Conservation (phyloP, 2,113 vertebrate species). For the Nothobranchius kuhntae region DNA sequence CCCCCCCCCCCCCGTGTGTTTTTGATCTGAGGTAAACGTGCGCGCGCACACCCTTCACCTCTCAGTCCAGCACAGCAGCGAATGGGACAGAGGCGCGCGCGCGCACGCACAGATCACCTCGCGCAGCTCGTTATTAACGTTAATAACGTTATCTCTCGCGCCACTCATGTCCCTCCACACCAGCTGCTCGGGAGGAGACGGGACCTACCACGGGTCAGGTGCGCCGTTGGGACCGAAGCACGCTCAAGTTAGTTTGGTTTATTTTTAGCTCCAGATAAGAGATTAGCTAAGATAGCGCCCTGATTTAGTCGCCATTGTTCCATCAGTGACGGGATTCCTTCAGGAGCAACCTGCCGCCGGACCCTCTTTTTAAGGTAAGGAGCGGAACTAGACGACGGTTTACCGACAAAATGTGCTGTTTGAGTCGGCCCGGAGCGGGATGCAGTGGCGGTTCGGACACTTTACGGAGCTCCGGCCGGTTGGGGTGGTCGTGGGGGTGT, state of each 20-base stretch:
- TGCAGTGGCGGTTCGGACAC: not conserved
- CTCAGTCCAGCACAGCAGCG: not conserved
- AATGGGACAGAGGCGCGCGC: constrained; percentile 39
- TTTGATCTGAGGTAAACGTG: constrained; percentile 1
- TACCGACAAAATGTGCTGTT: constrained; percentile 22
- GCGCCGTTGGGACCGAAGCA: constrained; percentile 57
- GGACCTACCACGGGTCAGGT: constrained; percentile 54
- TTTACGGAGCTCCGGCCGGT: not conserved
- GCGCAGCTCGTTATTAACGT: constrained; percentile 59
- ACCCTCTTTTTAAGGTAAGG: constrained; percentile 54
- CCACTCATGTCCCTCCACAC: constrained; percentile 55
- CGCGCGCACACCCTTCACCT: constrained; percentile 30
- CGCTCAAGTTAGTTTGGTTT: constrained; percentile 33
- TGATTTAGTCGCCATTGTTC: constrained; percentile 35
- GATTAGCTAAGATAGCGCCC: constrained; percentile 2
- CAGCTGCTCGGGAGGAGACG: constrained; percentile 19
- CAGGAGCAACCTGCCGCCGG: constrained; percentile 49
- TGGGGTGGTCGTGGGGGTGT: not conserved
- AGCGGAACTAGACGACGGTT: constrained; percentile 19
- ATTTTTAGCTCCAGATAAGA: not conserved
- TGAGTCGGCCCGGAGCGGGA: not conserved
- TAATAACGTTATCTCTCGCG: constrained; percentile 73
- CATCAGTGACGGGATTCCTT: constrained; percentile 50
- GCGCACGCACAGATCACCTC: constrained; percentile 35
- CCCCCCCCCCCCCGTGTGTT: no score